Percentiles rank a stretch among this genome's conserved stretches.
phyloP scores from a whole-genome alignment of 1,140 invertebrate species.

The Spodoptera litura region DNA sequence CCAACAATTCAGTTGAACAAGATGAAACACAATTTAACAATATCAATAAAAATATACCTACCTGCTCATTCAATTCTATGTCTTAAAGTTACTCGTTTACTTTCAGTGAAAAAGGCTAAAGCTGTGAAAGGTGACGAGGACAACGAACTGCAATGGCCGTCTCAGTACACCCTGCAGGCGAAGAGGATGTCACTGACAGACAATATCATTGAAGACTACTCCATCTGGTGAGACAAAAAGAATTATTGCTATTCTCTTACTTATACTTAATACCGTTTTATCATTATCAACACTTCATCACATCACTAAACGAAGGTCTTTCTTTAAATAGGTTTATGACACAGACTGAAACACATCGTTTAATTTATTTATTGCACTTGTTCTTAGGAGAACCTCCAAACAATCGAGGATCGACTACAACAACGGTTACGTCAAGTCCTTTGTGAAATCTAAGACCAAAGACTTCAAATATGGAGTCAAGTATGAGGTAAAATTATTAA shows the following conservation, averaged over 20 bases:
- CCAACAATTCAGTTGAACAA: too few relatives aligned
- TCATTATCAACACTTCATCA: too few relatives aligned
- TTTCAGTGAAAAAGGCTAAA: conserved; percentile 13
- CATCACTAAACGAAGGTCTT: too few relatives aligned
- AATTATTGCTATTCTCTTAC: not conserved
- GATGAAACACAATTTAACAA: too few relatives aligned
- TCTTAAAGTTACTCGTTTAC: not conserved
- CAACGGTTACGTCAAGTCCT: conserved; percentile 57
- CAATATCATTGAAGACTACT: conserved; percentile 36
- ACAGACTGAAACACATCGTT: too few relatives aligned
- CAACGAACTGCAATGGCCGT: conserved; percentile 21
- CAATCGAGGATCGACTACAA: conserved; percentile 67
- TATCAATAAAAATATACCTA: too few relatives aligned
- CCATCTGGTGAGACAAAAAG: conserved; percentile 6
- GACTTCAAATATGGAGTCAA: conserved; percentile 45
- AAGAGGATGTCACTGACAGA: conserved; percentile 28
- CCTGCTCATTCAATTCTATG: too few relatives aligned
- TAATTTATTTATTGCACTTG: not conserved
- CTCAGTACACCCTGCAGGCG: conserved; percentile 15
- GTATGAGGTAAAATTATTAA: conserved; percentile 55
- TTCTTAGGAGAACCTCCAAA: conserved; percentile 53
- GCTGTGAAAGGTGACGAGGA: not conserved
- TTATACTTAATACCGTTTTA: too few relatives aligned
- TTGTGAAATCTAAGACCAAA: conserved; percentile 32
- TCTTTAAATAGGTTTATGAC: too few relatives aligned